These are phyloP conservation scores for Actinernus sp. DNA, from an alignment of 92 coral and sea anemone genomes.

Conservation along the genomic window DNA sequence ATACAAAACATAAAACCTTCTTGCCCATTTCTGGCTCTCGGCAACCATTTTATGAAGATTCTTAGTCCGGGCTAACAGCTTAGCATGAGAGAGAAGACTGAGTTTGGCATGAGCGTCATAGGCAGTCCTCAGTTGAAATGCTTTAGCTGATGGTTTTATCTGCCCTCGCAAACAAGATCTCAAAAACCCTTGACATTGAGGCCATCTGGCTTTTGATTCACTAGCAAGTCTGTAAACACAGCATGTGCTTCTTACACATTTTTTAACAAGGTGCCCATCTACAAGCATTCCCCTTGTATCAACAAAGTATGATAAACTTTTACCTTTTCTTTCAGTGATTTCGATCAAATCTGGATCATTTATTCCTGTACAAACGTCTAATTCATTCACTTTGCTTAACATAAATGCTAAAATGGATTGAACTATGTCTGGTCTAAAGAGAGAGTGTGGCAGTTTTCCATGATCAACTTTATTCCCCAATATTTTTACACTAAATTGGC, in stretches of 20 bases:
- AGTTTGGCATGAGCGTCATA: conserved; percentile 14
- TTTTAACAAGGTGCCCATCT: conserved; percentile 2
- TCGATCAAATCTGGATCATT: conserved; percentile 12
- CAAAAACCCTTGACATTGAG: conserved; percentile 12
- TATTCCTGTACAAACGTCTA: conserved; percentile 33
- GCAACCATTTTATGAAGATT: conserved; percentile 8
- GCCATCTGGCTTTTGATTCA: conserved; percentile 1
- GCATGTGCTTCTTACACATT: conserved; percentile 13
- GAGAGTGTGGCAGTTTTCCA: conserved; percentile 17
- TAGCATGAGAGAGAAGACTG: conserved; percentile 14
- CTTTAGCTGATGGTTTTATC: neutral
- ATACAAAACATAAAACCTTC: conserved; percentile 3
- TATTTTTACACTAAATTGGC: conserved; percentile 12
- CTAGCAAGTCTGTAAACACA: conserved; percentile 8
- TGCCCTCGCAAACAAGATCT: conserved; percentile 2
- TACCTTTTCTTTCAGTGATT: conserved; percentile 21
- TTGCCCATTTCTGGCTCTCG: conserved; percentile 1
- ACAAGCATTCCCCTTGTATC: conserved; percentile 11
- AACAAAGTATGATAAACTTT: conserved; percentile 1
- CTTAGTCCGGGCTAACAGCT: conserved; percentile 30
- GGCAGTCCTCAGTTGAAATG: conserved; percentile 11
- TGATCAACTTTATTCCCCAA: conserved; percentile 8
- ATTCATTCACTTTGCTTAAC: neutral
- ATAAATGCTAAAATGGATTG: neutral
- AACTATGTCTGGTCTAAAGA: conserved; percentile 5